phyloP scores from a whole-genome alignment of 1,140 invertebrate genomes.

The Sarcophaga bullata region DNA sequence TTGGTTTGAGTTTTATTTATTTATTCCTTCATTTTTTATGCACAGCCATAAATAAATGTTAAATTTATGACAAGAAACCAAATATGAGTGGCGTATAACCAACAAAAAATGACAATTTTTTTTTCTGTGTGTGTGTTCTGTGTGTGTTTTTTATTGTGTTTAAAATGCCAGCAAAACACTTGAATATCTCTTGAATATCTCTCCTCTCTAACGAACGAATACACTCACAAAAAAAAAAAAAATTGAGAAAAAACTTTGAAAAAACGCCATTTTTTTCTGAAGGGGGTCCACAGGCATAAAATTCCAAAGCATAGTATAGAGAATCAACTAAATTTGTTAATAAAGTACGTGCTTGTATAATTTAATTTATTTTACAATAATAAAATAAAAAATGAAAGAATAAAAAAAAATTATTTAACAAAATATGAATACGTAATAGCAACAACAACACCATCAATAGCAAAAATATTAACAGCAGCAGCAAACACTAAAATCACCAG shows the following conservation, averaged over 20 bases:
- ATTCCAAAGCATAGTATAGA: not conserved
- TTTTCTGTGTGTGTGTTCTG: too few relatives aligned
- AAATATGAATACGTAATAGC: too few relatives aligned
- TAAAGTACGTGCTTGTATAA: constrained; percentile 23
- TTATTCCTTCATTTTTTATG: not conserved
- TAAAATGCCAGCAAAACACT: not conserved
- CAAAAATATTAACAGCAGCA: too few relatives aligned
- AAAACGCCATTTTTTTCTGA: not conserved
- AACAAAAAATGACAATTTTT: not conserved
- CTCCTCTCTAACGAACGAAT: not conserved
- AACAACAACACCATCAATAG: too few relatives aligned
- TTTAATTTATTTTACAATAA: not conserved
- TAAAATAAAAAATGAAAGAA: too few relatives aligned
- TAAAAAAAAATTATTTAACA: too few relatives aligned
- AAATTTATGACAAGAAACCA: constrained; percentile 8
- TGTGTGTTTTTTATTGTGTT: constrained; percentile 4
- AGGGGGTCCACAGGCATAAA: not conserved
- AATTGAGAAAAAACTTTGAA: not conserved
- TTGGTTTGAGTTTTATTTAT: not conserved
- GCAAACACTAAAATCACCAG: too few relatives aligned
- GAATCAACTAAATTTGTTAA: not conserved
- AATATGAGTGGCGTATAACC: not conserved
- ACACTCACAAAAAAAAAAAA: not conserved
- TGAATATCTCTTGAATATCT: too few relatives aligned
- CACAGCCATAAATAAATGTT: not conserved